Base-by-base conservation (phyloP, 1,140 invertebrate genomes). In the Trialeurodes vaporariorum region DNA sequence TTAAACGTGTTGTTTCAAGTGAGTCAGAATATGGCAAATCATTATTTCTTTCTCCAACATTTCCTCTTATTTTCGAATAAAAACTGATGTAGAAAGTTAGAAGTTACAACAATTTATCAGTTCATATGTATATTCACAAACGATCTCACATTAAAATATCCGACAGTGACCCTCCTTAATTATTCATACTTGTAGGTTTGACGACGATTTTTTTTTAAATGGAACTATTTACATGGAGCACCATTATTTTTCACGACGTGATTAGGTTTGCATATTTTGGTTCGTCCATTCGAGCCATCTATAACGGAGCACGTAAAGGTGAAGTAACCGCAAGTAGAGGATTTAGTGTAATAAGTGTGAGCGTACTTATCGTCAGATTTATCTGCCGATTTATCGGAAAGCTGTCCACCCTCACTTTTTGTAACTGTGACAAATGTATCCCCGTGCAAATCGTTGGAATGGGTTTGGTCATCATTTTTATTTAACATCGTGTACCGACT, bases 271-370 rank as follows among this genome's bases (percentile, higher is more conserved):
- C 90, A 92, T 27, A 91, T 85, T 76, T 91, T 91, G 60, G 86
- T 87, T 70, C 85, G 83, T 40, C 87, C 88, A 73, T 89, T 88
- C 0, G 86, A 84, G 17, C 87, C 86, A 72, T 87, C 86, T 1
- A 89, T 87, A 71, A 88, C 83, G 40, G 89, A 89, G 72, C 89
- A 92, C 0, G 88, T 87, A 75, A 92, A 91, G 1, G 89, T 91
- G 70, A 91, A 91, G 73, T 91, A 91, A 27, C 90, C 90, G 76
- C 89, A 92, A 0, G 87, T 90, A 1, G 89, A 91, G 21, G 88
- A 90, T 75, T 92, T 91, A 0, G 88, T 90, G 68, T 90, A 92
- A 77, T 91, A 91, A 23, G 89, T 86, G 68, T 86, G 86, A n/a
- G 85, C 82, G 73, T 83, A 82, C 76, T 86, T 85, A 75, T 85